phyloP scores from a whole-genome alignment of 1,140 invertebrate genomes.

The Hyles euphorbiae region DNA sequence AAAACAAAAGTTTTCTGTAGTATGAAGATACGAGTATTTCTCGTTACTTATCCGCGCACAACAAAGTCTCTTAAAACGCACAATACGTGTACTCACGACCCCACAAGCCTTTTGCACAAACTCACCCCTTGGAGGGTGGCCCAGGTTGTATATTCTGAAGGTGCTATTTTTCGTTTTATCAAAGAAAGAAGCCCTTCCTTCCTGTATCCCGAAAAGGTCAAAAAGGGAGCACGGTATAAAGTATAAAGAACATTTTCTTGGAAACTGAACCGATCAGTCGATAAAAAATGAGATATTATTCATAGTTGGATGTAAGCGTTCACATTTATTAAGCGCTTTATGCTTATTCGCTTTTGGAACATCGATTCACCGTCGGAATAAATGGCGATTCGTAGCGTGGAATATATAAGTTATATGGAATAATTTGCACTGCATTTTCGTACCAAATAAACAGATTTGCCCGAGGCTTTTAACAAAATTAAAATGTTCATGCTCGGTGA shows the following conservation, averaged over 20 bases:
- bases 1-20: too few species aligned
- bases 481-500: too few species aligned
- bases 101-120: conserved; percentile 14
- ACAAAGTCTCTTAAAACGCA: too few species aligned
- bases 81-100: conserved; percentile 14
- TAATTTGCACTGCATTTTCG: too few species aligned
- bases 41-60: too few species aligned
- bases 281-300: conserved; percentile 39
- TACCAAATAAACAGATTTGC: too few species aligned
- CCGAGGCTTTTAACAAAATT: too few species aligned
- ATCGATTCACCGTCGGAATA: too few species aligned
- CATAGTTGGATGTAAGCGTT: conserved; percentile 13
- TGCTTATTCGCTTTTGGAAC: too few species aligned
- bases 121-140: conserved; percentile 27
- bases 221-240: conserved; percentile 58
- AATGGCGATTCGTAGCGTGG: neutral
- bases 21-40: too few species aligned
- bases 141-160: conserved; percentile 42
- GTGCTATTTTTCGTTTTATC: conserved; percentile 67
- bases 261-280: conserved; percentile 35
- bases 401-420: too few species aligned
- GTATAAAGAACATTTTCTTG: conserved; percentile 27
- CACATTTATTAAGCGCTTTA: neutral
- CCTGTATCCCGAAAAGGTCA: conserved; percentile 55
- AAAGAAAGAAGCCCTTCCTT: conserved; percentile 60